Percentiles rank a stretch among this genome's conserved stretches.
These are phyloP conservation scores for Cinclus cinclus DNA, from an alignment of 2,113 vertebrate species.

Conservation along the genomic window DNA sequence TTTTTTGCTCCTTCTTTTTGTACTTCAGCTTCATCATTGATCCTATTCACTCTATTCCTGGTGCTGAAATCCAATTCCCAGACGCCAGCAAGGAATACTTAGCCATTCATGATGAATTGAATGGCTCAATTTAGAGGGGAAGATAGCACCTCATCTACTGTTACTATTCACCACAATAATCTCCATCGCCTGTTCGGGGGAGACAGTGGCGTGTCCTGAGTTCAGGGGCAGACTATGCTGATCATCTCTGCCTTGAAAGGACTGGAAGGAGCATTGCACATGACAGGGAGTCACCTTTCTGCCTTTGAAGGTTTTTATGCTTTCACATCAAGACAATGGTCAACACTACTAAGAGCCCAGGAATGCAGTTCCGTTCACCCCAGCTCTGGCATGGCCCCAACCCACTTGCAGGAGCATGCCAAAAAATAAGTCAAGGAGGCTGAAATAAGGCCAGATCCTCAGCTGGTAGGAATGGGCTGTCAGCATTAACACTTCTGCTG, in stretches of 20 bases:
- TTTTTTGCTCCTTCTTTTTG: constrained; percentile 75
- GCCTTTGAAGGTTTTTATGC: constrained; percentile 35
- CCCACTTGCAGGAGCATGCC: neutral
- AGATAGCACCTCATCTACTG: constrained; percentile 45
- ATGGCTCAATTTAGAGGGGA: constrained; percentile 59
- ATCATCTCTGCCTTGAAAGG: constrained; percentile 26
- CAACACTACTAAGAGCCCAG: constrained; percentile 28
- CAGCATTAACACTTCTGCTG: neutral
- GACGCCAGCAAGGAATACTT: constrained; percentile 69
- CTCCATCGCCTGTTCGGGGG: neutral
- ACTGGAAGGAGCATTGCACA: neutral
- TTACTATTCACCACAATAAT: constrained; percentile 37
- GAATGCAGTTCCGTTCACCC: neutral
- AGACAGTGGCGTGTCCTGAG: constrained; percentile 23
- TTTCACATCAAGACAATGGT: constrained; percentile 46
- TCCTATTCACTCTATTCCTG: constrained; percentile 74
- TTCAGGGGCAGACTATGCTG: neutral
- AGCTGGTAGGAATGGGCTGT: neutral
- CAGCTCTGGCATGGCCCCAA: neutral
- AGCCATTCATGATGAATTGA: constrained; percentile 70
- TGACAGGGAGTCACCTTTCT: constrained; percentile 45
- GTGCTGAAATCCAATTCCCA: constrained; percentile 83
- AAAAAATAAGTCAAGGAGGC: neutral
- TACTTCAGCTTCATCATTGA: constrained; percentile 74
- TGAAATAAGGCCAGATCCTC: neutral